Conservation (phyloP, 2,888 invertebrate genomes). For the Melinaea marsaeus region DNA sequence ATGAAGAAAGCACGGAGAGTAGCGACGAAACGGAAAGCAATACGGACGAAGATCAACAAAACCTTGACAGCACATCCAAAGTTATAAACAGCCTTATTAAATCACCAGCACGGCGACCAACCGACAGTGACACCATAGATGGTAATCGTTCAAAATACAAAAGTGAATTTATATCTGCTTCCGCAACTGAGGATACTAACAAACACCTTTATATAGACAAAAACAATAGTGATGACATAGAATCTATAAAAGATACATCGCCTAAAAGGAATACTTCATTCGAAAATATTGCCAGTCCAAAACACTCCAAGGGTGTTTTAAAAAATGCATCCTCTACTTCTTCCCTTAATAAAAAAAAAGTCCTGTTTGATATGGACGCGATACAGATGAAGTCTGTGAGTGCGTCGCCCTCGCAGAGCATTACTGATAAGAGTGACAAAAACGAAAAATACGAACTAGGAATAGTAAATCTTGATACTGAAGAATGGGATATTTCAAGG, state of each 20-base stretch:
- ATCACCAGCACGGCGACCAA: conserved; percentile 58
- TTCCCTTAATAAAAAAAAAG: conserved; percentile 80
- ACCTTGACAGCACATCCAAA: conserved; percentile 41
- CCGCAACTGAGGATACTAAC: conserved; percentile 8
- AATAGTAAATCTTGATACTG: conserved; percentile 64
- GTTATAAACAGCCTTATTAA: conserved; percentile 58
- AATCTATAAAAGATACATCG: conserved; percentile 45
- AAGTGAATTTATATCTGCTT: conserved; percentile 3
- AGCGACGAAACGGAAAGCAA: conserved; percentile 41
- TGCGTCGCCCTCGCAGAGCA: conserved; percentile 72
- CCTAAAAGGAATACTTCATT: conserved; percentile 47
- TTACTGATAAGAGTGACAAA: conserved; percentile 61
- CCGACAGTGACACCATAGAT: conserved; percentile 2
- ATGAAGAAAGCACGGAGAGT: conserved; percentile 21
- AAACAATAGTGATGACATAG: conserved; percentile 48
- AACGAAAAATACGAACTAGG: conserved; percentile 62
- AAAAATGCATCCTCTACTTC: conserved; percentile 77
- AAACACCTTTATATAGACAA: conserved; percentile 27
- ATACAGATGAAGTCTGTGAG: conserved; percentile 75
- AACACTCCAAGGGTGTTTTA: conserved; percentile 76
- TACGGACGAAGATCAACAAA: conserved; percentile 44
- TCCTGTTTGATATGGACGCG: conserved; percentile 79
- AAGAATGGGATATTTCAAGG: conserved; percentile 78
- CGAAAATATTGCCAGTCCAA: conserved; percentile 45
- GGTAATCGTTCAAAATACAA: neutral